Evolutionary conservation across 2,797 vertebrate species (phyloP), one percentile per base, ranked within the genome.

Genomic region (Gymnocypris eckloni): DNA sequence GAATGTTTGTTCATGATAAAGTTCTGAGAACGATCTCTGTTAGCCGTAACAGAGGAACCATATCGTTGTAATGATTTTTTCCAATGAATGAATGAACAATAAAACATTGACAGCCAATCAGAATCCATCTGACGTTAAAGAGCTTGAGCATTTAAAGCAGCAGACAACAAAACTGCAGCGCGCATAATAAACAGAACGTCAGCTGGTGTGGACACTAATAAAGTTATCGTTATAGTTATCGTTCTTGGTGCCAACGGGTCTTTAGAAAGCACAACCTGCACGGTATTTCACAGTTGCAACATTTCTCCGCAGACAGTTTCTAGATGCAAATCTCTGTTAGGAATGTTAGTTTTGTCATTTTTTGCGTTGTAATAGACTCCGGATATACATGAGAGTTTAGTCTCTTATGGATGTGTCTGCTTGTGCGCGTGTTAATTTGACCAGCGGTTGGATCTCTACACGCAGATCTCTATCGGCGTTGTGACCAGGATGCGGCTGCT

Each of bases 381-480:
- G 0, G 66, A 69, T 69, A 9, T 20, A 39, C 37, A 18, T 39
- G 66, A 69, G 66, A 20, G 66, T 67, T 69, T 37, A 9, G 37
- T 22, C 16, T 70, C 67, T 70, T 70, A 2, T 22, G 37, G 67
- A 70, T 22, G 41, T 22, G 22, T 43, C 41, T 33, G 48, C 50
- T 76, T 6, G 48, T 76, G 73, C 15, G 18, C 73, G 7, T 25
- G 15, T 76, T 20, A 11, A 16, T 20, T 50, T 25, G 13, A 10
- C 18, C 43, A 48, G n/a, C 22, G 6, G 18, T 28, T n/a, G 13
- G 10, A 10, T 61, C 84, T 66, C 25, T 66, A 88, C 39, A 90
- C 87, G 18, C 96, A 97, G 88, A 97, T 97, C 88, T 97, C 96
- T 2, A 97, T 97, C 37, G 96, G 95, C 1, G 96, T 96, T 0